Evolutionary conservation across 2,888 invertebrate species (phyloP).

Genomic region (Sinopyrophorus schimmeli): DNA sequence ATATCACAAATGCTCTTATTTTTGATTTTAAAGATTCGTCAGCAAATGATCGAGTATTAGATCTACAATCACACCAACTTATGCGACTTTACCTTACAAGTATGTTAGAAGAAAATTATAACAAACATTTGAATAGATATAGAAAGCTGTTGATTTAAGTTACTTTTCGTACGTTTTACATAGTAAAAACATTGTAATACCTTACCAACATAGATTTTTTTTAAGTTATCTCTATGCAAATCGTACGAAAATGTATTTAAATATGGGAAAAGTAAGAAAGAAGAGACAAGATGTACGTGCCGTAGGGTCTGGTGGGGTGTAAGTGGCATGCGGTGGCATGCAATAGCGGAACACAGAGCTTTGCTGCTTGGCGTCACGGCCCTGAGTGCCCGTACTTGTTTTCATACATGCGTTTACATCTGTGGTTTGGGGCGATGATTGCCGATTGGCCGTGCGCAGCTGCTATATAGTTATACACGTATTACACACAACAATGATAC

Average conservation of each 20-base stretch:
- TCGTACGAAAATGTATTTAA: conserved; percentile 35
- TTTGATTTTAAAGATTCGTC: too few species aligned
- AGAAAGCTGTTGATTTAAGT: conserved; percentile 39
- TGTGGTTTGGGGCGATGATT: conserved; percentile 50
- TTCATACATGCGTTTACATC: conserved; percentile 45
- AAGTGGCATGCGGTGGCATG: conserved; percentile 65
- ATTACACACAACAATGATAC: conserved; percentile 52
- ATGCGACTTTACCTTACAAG: too few species aligned
- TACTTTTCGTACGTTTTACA: conserved; percentile 36
- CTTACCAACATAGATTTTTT: background rate
- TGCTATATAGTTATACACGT: conserved; percentile 54
- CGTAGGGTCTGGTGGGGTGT: conserved; percentile 64
- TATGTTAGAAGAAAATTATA: too few species aligned
- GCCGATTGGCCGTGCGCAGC: conserved; percentile 57
- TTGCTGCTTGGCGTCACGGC: conserved; percentile 54
- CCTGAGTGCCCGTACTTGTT: conserved; percentile 52
- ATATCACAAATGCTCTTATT: too few species aligned
- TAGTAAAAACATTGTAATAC: conserved; percentile 5
- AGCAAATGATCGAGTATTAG: too few species aligned
- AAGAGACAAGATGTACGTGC: conserved; percentile 59
- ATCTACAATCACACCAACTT: too few species aligned
- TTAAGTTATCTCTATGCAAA: too few species aligned
- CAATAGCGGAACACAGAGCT: conserved; percentile 61
- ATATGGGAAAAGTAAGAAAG: conserved; percentile 39
- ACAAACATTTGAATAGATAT: conserved; percentile 28